phyloP scores from a whole-genome alignment of 2,888 invertebrate species.

The Ophion ellenae region DNA sequence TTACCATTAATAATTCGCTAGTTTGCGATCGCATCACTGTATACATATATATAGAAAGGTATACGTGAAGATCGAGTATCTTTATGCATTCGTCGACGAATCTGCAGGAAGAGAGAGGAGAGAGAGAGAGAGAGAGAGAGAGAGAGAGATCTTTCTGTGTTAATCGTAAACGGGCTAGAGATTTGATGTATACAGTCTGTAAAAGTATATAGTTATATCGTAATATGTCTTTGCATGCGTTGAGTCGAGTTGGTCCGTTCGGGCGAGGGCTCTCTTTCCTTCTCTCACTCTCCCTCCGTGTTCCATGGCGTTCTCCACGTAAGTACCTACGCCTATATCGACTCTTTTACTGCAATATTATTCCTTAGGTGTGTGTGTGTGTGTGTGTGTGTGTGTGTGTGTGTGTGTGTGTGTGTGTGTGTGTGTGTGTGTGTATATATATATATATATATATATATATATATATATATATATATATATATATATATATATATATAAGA shows the following conservation, averaged over 20 bases:
- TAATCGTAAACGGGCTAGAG: conserved; percentile 50
- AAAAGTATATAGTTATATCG: conserved; percentile 23
- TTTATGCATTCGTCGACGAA: conserved; percentile 23
- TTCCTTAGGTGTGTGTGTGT: background rate
- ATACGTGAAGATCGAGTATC: background rate
- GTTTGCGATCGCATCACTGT: conserved; percentile 69
- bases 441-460: no score
- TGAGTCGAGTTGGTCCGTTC: conserved; percentile 47
- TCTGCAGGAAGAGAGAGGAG: no score
- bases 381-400: no score
- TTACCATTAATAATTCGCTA: conserved; percentile 75
- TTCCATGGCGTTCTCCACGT: conserved; percentile 46
- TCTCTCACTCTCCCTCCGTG: conserved; percentile 13
- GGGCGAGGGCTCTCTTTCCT: conserved; percentile 17
- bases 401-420: no score
- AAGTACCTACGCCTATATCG: conserved; percentile 57
- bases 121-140: background rate
- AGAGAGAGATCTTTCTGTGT: conserved; percentile 16
- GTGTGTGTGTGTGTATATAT: no score
- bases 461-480: no score
- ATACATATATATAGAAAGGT: background rate
- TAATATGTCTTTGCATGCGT: conserved; percentile 39
- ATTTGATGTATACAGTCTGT: conserved; percentile 39
- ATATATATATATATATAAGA: no score
- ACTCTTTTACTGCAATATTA: conserved; percentile 46